Evolutionary conservation across 1,140 invertebrate genomes (phyloP).

Genomic region (Drosophila murphyi): DNA sequence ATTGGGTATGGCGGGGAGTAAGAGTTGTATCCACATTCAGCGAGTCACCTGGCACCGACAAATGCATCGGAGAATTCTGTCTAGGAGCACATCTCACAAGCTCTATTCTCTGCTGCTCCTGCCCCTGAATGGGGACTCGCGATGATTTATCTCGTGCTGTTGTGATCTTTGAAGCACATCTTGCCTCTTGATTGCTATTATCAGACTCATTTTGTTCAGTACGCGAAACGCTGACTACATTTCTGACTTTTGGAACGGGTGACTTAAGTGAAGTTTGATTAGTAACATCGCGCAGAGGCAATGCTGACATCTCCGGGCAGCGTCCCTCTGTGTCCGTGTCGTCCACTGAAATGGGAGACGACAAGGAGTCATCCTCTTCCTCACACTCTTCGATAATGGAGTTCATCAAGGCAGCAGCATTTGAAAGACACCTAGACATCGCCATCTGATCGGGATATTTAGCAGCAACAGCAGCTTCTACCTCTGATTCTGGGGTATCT

Average conservation of each 20-base stretch:
- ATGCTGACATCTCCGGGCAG: not conserved
- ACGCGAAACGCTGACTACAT: not conserved
- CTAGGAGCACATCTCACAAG: slow-evolving; percentile 1
- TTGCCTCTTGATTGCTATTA: not conserved
- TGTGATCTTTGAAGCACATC: not conserved
- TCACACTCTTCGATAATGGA: slow-evolving; percentile 40
- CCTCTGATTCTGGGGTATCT: not conserved
- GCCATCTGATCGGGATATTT: not conserved
- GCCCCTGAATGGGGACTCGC: not conserved
- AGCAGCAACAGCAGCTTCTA: not conserved
- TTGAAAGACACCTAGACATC: not conserved
- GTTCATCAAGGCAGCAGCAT: slow-evolving; percentile 1
- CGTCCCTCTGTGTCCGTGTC: not conserved
- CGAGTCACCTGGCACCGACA: not conserved
- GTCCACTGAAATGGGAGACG: not conserved
- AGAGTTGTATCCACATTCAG: not conserved
- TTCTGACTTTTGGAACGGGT: not conserved
- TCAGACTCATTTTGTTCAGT: not conserved
- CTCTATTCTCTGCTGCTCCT: slow-evolving; percentile 20
- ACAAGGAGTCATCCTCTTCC: slow-evolving; percentile 7
- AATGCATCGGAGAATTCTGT: not conserved
- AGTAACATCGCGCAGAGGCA: slow-evolving; percentile 18
- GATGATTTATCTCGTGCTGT: not conserved
- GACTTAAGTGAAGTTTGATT: not conserved
- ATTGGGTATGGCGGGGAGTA: slow-evolving; percentile 15